Evolutionary conservation across 1,140 invertebrate genomes (phyloP).

Genomic region (Aplysia californica): DNA sequence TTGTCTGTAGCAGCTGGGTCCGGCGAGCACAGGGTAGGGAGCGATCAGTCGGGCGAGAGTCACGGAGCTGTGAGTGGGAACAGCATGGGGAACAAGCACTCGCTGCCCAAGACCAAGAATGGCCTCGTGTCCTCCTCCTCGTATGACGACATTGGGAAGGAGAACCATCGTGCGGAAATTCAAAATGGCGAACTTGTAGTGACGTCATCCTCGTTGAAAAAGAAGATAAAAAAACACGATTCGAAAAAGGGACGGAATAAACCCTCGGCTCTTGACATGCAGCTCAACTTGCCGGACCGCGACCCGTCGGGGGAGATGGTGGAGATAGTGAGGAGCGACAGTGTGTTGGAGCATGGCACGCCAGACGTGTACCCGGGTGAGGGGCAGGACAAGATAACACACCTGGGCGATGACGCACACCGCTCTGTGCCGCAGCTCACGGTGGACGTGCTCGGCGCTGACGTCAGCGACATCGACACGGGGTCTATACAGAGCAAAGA

Average conservation of each 20-base stretch:
- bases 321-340: too few species aligned
- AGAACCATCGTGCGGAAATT: not conserved
- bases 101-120: not conserved
- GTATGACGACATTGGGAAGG: not conserved
- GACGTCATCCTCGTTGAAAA: not conserved
- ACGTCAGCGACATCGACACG: not conserved
- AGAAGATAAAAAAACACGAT: too few species aligned
- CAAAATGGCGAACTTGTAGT: not conserved
- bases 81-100: not conserved
- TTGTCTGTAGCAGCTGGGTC: not conserved
- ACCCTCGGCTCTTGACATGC: too few species aligned
- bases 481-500: too few species aligned
- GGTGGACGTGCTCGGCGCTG: slow-evolving; percentile 12
- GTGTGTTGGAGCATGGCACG: too few species aligned
- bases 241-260: too few species aligned
- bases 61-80: not conserved
- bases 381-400: not conserved
- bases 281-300: too few species aligned
- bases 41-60: not conserved
- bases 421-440: slow-evolving; percentile 9
- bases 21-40: not conserved
- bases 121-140: not conserved
- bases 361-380: not conserved
- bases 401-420: not conserved
- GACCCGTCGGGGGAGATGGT: too few species aligned